Percentiles rank a stretch among this genome's conserved stretches.
Evolutionary conservation across 1,140 invertebrate species (phyloP).

Genomic region (Ceratina japonica): DNA sequence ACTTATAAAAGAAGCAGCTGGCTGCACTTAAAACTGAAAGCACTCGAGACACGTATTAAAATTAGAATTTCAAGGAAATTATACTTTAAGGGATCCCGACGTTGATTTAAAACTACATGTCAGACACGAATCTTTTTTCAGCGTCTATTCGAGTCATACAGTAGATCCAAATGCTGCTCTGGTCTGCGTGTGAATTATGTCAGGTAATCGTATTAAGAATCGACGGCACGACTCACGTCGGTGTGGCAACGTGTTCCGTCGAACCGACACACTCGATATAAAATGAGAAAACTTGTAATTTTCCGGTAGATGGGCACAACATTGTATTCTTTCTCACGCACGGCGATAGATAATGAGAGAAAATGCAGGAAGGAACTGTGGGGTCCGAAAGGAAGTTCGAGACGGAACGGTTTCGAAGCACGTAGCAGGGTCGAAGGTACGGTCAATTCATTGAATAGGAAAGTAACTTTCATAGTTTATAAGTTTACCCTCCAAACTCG

Average conservation of each 20-base stretch:
- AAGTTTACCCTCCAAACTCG: slow-evolving; percentile 51
- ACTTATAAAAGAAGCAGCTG: no score
- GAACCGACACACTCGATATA: not conserved
- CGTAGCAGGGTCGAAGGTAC: slow-evolving; percentile 33
- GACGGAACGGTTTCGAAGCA: slow-evolving; percentile 53
- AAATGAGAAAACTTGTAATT: slow-evolving; percentile 52
- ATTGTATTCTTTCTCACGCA: slow-evolving; percentile 48
- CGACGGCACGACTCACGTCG: not conserved
- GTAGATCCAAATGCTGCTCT: not conserved
- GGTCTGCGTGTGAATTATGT: not conserved
- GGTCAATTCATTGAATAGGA: slow-evolving; percentile 64
- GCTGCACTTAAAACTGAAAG: no score
- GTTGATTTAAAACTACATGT: not conserved
- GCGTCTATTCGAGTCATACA: not conserved
- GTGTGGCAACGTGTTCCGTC: no score
- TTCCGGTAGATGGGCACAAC: slow-evolving; percentile 41
- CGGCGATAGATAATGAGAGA: slow-evolving; percentile 43
- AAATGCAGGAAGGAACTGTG: not conserved
- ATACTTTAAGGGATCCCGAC: not conserved
- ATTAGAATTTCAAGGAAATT: no score
- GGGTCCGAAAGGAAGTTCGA: not conserved
- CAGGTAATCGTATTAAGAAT: not conserved
- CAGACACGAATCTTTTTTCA: not conserved
- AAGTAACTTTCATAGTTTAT: slow-evolving; percentile 66
- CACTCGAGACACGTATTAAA: no score